Base-by-base conservation (phyloP, 30 jellyfish, hydroid and myxozoan genomes). In the Thelohanellus kitauei region DNA sequence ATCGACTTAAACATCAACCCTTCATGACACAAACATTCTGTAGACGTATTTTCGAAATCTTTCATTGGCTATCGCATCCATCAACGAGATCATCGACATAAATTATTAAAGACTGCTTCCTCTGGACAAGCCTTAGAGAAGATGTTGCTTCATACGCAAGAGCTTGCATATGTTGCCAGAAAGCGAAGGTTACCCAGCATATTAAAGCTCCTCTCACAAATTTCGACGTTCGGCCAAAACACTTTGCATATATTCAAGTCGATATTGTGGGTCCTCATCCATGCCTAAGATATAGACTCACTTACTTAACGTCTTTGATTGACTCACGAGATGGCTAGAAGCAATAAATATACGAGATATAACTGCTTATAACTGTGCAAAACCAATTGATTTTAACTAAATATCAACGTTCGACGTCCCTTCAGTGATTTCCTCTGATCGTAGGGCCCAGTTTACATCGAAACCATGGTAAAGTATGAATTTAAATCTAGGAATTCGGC, bases 201-300 rank as follows among this genome's bases (percentile, higher is more conserved):
- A 21, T 38, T 35, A 15, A 22, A 4, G 50, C 68, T 22, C 51
- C 68, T 1, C 27, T 21, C 33, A 52, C 54, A 4, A 53, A 51
- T 20, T 43, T 43, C 29, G 20, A 16, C 8, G 1, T 34, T 11
- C 66, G 58, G 2, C 48, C 18, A 21, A 50, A 48, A 1, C 33
- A 48, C 0, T 53, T 53, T 33, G 64, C 31, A 18, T 52, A 42
- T 20, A 8, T n/a, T n/a, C n/a, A n/a, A n/a, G n/a, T n/a, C n/a
- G n/a, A n/a, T n/a, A n/a, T n/a, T n/a, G n/a, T n/a, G 65, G 58
- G 4, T 51, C 66, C 2, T 22, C 31, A 2, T 48, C 66, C 2
- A 41, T 50, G 2, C 38, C 63, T 16, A 3, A 16, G 11, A 38
- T 44, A 20, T 44, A 5, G 35, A 15, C 25, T 13, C 40, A 56